Evolutionary conservation across 1,140 invertebrate genomes (phyloP).

Genomic region (Aphaenogaster rudis): DNA sequence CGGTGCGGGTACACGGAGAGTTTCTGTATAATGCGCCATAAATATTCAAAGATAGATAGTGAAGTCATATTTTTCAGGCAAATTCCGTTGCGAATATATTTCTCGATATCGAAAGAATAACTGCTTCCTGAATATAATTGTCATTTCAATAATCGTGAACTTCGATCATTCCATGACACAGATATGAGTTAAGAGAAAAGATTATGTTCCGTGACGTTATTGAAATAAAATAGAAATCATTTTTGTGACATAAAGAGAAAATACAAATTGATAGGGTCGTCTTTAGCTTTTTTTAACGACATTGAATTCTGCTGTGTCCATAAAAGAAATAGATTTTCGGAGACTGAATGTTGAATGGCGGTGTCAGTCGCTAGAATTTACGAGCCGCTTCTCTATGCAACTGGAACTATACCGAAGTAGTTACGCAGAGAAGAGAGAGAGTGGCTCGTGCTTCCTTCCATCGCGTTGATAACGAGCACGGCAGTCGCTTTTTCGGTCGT

Average conservation of each 20-base stretch:
- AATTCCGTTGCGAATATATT: too few relatives aligned
- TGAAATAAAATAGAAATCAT: conserved; percentile 14
- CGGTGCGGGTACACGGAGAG: too few relatives aligned
- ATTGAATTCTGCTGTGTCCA: background rate
- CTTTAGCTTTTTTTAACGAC: background rate
- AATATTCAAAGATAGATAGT: too few relatives aligned
- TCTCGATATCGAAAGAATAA: too few relatives aligned
- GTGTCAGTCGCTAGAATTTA: conserved; percentile 33
- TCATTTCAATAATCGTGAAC: too few relatives aligned
- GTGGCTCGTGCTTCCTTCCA: background rate
- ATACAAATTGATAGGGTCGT: too few relatives aligned
- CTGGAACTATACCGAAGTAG: conserved; percentile 21
- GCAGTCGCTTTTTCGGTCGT: conserved; percentile 34
- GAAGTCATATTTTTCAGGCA: too few relatives aligned
- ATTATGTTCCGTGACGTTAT: background rate
- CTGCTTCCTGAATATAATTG: too few relatives aligned
- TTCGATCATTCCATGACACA: too few relatives aligned
- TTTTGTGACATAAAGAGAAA: background rate
- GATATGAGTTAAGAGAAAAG: too few relatives aligned
- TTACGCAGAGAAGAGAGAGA: background rate
- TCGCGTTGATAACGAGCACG: conserved; percentile 30
- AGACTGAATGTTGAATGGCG: background rate
- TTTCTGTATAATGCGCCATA: too few relatives aligned
- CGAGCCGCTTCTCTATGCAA: background rate
- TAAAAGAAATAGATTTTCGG: background rate